Evolutionary conservation across 1,140 invertebrate species (phyloP), one percentile per base, ranked within the genome.

Genomic region (Archegozetes longisetosus): DNA sequence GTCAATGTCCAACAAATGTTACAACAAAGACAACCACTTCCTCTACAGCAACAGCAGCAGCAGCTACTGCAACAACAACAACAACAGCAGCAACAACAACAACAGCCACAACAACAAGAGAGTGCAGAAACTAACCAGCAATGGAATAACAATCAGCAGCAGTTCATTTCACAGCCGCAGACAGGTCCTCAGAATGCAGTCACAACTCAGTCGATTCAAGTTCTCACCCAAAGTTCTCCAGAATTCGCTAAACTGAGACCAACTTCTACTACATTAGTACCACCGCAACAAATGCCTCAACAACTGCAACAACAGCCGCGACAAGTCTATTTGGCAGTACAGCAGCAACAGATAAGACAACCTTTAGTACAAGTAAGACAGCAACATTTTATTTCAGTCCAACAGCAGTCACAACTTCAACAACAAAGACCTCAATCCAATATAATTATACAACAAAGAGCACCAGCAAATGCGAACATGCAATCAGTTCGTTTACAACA

Each of bases 401-500:
- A 6, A 9, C 32, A 40, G 17, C 32, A 22, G 12, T 57, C 22
- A 48, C n/a, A n/a, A 20, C 28, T 53, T 56, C 60, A 58, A 9
- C 57, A 60, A 53, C 58, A 61, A 20, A 24, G 27, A 23, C n/a
- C 49, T 4, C 62, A 62, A 58, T 20, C 29, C 17, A 73, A 23
- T 69, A 40, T 72, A 25, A 64, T 64, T 17, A 61, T 61, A 24
- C 62, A 62, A 22, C 64, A 62, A 54, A 58, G 57, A 28, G 46
- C 54, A 22, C 59, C 61, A 48, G n/a, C n/a, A n/a, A n/a, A n/a
- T n/a, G n/a, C n/a, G n/a, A 53, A 56, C 32, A 24, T 54, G 22
- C 68, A 67, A 22, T 69, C 57, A 47, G 58, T 54, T 29, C 65
- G 63, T 25, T 47, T 65, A 50, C 64, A 66, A 48, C 60, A 63